phyloP scores from a whole-genome alignment of 2,888 invertebrate genomes.

The Drosophila pegasa region DNA sequence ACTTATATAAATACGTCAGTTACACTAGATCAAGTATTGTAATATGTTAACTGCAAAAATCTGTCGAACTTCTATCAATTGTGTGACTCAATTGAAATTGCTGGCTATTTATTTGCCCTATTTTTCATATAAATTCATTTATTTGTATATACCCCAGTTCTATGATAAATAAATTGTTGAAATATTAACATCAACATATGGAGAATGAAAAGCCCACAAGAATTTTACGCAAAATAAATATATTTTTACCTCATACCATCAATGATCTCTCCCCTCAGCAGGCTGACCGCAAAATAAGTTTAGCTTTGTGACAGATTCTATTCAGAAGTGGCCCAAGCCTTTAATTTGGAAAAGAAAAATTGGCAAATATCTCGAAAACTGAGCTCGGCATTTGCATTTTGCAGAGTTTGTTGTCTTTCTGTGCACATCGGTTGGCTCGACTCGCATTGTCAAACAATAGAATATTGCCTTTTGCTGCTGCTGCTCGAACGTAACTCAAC shows the following conservation, averaged over 20 bases:
- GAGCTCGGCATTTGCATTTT: conserved; percentile 31
- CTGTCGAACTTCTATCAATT: no score
- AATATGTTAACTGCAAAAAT: no score
- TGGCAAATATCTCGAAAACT: conserved; percentile 5
- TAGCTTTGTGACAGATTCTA: neutral
- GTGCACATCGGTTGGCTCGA: conserved; percentile 2
- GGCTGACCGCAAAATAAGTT: conserved; percentile 1
- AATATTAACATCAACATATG: neutral
- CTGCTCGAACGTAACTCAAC: conserved; percentile 11
- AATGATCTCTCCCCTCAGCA: neutral
- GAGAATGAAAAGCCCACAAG: neutral
- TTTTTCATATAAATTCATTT: no score
- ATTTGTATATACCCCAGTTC: no score
- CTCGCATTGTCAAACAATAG: conserved; percentile 27
- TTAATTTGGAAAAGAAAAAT: conserved; percentile 9
- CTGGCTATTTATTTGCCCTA: no score
- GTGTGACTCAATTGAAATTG: no score
- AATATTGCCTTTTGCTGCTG: conserved; percentile 41
- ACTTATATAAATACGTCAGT: no score
- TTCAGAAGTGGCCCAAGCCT: neutral
- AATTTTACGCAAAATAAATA: neutral
- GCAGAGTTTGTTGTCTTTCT: conserved; percentile 18
- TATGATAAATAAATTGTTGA: no score
- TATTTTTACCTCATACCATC: neutral
- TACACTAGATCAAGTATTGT: no score